Conservation (phyloP, 1,140 invertebrate species). For the Coenobita brevimanus region DNA sequence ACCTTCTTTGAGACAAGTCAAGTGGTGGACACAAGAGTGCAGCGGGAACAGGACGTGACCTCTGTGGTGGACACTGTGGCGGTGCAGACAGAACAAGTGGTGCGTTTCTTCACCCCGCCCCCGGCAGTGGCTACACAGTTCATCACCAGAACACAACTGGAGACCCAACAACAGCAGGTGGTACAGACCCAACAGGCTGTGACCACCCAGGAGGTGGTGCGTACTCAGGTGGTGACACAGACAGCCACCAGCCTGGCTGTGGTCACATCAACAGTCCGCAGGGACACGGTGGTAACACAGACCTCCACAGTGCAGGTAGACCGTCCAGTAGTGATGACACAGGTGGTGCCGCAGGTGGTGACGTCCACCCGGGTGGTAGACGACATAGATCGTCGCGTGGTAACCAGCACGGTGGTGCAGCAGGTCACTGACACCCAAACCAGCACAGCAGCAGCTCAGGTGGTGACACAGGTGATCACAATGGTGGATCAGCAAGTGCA, state of each 20-base stretch:
- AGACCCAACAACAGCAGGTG: constrained; percentile 37
- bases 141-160: constrained; percentile 12
- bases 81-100: constrained; percentile 49
- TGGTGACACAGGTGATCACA: constrained; percentile 36
- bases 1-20: constrained; percentile 47
- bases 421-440: constrained; percentile 53
- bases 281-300: constrained; percentile 33
- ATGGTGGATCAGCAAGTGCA: constrained; percentile 35
- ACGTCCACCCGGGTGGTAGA: constrained; percentile 56
- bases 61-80: constrained; percentile 47
- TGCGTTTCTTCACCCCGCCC: constrained; percentile 43
- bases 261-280: constrained; percentile 41
- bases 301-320: constrained; percentile 44
- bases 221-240: constrained; percentile 45
- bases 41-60: constrained; percentile 7
- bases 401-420: constrained; percentile 28
- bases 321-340: constrained; percentile 27
- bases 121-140: constrained; percentile 50
- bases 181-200: constrained; percentile 51
- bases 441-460: constrained; percentile 31
- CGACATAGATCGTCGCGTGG: constrained; percentile 43
- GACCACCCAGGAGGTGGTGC: constrained; percentile 28
- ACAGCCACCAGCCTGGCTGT: constrained; percentile 43
- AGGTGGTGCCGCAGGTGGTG: constrained; percentile 42
- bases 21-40: constrained; percentile 18